phyloP scores from a whole-genome alignment of 2,888 invertebrate species.

The Folsomia manolachei region DNA sequence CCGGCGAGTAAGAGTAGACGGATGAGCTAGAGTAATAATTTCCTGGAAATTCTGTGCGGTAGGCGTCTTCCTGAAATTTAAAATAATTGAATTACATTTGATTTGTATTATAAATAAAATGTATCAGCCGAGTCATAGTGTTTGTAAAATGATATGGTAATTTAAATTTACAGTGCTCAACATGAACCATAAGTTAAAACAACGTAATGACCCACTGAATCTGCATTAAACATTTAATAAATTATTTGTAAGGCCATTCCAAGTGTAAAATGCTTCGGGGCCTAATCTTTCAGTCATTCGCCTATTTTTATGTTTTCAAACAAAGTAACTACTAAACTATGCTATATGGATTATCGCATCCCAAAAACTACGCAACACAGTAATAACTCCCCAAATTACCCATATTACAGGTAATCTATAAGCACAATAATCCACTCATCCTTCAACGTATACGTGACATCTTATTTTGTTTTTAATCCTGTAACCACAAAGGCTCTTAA shows the following conservation, averaged over 20 bases:
- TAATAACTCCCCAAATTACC: too few species aligned
- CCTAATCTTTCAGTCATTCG: too few species aligned
- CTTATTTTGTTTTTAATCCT: conserved; percentile 1
- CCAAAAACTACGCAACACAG: too few species aligned
- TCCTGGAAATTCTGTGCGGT: conserved; percentile 49
- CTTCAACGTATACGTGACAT: conserved; percentile 1
- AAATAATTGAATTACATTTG: conserved; percentile 10
- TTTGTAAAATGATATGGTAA: neutral
- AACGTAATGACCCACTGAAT: neutral
- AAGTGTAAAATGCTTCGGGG: neutral
- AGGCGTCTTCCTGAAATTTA: conserved; percentile 46
- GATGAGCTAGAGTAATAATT: conserved; percentile 50
- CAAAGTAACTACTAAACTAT: neutral
- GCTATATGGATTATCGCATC: too few species aligned
- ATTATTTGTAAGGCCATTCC: neutral
- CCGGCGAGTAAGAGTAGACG: conserved; percentile 50
- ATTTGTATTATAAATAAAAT: too few species aligned
- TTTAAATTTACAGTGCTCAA: too few species aligned
- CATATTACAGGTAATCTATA: too few species aligned
- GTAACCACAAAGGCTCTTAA: neutral
- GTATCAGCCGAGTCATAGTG: too few species aligned
- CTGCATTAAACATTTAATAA: neutral
- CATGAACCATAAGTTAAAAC: too few species aligned
- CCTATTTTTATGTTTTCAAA: neutral
- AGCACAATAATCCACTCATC: too few species aligned